Evolutionary conservation across 2,888 invertebrate genomes (phyloP).

Genomic region (Lepidonotus clava): DNA sequence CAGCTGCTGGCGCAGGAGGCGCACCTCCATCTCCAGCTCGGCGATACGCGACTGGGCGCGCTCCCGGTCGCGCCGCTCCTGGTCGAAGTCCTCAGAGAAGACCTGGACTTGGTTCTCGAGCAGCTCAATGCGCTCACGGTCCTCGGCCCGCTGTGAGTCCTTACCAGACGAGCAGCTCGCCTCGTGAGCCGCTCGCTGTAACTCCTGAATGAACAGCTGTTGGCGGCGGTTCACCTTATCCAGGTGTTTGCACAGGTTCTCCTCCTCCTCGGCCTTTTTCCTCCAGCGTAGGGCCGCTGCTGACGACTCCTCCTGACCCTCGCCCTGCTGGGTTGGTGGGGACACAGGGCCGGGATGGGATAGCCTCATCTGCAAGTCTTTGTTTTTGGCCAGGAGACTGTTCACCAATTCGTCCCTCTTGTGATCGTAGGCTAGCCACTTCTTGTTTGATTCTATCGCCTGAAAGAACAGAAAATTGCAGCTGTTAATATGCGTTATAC

Average conservation of each 20-base stretch:
- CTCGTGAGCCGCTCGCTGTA: neutral
- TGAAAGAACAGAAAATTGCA: too few relatives aligned
- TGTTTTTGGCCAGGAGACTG: neutral
- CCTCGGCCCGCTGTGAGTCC: neutral
- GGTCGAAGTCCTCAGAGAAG: conserved; percentile 45
- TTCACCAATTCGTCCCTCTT: conserved; percentile 13
- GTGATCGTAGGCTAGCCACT: conserved; percentile 2
- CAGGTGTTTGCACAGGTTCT: neutral
- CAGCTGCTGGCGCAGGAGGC: neutral
- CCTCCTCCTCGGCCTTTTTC: conserved; percentile 18
- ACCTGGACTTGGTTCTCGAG: conserved; percentile 38
- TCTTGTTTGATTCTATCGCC: conserved; percentile 5
- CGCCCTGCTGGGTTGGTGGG: neutral
- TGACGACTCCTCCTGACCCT: too few relatives aligned
- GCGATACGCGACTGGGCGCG: neutral
- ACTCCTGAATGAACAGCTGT: neutral
- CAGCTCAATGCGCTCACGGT: conserved; percentile 16
- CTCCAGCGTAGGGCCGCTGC: neutral
- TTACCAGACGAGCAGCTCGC: neutral
- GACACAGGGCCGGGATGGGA: neutral
- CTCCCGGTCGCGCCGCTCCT: conserved; percentile 32
- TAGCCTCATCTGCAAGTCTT: neutral
- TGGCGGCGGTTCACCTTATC: neutral
- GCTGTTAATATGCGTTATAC: too few relatives aligned
- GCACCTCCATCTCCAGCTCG: conserved; percentile 3